Conservation (phyloP, 1,140 invertebrate genomes). For the Trichogramma pretiosum region DNA sequence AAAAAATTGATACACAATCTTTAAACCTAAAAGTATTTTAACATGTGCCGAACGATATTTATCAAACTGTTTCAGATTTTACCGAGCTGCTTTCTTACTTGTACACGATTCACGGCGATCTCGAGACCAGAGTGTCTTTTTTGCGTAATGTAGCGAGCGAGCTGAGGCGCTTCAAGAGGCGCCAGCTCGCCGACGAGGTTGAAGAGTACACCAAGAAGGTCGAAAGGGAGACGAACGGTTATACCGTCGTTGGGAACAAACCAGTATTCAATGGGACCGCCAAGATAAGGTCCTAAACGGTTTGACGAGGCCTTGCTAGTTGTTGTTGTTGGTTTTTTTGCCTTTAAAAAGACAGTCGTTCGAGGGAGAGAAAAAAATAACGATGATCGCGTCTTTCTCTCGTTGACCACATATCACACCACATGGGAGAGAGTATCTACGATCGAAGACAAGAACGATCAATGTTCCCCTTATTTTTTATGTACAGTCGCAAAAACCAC, state of each 20-base stretch:
- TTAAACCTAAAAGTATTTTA: conserved; percentile 2
- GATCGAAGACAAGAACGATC: too few relatives aligned
- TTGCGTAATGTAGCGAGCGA: conserved; percentile 69
- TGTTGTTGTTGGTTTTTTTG: too few relatives aligned
- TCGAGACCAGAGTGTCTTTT: conserved; percentile 59
- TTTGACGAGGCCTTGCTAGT: too few relatives aligned
- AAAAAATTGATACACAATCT: background rate
- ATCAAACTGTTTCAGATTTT: conserved; percentile 66
- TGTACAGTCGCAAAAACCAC: too few relatives aligned
- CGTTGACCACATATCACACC: too few relatives aligned
- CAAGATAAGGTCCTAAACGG: too few relatives aligned
- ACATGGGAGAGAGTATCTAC: too few relatives aligned
- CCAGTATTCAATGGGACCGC: conserved; percentile 40
- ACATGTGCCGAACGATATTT: too few relatives aligned
- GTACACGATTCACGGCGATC: conserved; percentile 60
- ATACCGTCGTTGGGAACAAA: conserved; percentile 36
- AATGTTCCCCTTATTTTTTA: too few relatives aligned
- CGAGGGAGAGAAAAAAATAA: too few relatives aligned
- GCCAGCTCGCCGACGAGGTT: conserved; percentile 55
- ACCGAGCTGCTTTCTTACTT: conserved; percentile 61
- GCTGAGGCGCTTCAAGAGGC: conserved; percentile 71
- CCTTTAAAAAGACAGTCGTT: too few relatives aligned
- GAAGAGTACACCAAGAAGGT: conserved; percentile 43
- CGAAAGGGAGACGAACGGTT: conserved; percentile 37
- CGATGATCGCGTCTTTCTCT: too few relatives aligned